phyloP scores from a whole-genome alignment of 2,888 invertebrate species.

The Subacronicta megacephala region DNA sequence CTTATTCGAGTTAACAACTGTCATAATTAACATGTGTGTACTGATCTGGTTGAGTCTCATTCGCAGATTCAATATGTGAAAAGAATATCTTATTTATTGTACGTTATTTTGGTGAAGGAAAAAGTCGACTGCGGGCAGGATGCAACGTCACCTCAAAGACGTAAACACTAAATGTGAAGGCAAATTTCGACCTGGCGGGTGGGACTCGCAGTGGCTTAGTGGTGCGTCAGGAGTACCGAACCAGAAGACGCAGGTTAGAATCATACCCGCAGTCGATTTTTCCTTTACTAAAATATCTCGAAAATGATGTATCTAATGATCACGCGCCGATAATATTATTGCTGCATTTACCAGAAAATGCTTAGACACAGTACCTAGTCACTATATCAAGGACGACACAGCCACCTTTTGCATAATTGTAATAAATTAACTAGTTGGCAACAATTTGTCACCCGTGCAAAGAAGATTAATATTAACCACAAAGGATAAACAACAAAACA shows the following conservation, averaged over 20 bases:
- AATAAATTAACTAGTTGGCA: slow-evolving; percentile 30
- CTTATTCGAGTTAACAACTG: slow-evolving; percentile 62
- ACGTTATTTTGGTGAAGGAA: no score
- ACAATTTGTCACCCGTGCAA: slow-evolving; percentile 29
- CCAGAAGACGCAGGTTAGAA: no score
- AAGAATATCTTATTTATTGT: slow-evolving; percentile 8
- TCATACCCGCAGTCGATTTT: no score
- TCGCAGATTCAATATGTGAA: slow-evolving; percentile 6
- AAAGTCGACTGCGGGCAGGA: no score
- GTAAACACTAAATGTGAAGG: no score
- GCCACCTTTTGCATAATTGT: slow-evolving; percentile 24
- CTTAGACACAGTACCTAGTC: neutral
- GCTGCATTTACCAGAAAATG: neutral
- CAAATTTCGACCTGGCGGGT: no score
- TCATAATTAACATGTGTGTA: slow-evolving; percentile 54
- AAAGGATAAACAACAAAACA: slow-evolving; percentile 35
- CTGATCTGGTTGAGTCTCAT: slow-evolving; percentile 12
- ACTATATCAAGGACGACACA: slow-evolving; percentile 6
- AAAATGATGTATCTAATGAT: neutral
- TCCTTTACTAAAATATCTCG: no score
- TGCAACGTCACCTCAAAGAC: no score
- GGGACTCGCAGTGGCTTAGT: no score
- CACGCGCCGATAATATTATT: neutral
- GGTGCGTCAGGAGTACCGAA: no score
- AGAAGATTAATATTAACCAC: slow-evolving; percentile 29